Evolutionary conservation across 2,888 invertebrate species (phyloP), one percentile per base, ranked within the genome.

Genomic region (Phrixothrix hirtus): DNA sequence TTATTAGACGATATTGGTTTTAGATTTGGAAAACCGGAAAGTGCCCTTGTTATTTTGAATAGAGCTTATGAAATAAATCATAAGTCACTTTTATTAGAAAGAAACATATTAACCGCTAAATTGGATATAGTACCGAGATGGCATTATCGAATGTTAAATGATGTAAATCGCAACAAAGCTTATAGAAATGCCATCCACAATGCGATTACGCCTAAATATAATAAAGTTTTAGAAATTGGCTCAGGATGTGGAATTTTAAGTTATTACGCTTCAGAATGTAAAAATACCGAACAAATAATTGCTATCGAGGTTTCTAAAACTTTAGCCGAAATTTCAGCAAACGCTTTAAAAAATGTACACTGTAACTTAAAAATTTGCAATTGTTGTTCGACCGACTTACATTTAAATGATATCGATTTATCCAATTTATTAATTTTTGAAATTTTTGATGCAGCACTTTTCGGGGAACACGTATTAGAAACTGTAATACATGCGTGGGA

Each of bases 91-190:
- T 66, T 68, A 16, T 66, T 65, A 9, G 83, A 84, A 63, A 84
- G 84, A 67, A 86, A 86, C 69, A 74, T 87, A 11, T 83, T 88
- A 67, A 85, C 85, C 56, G 76, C 86, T 0, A 84, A 83, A 63
- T 85, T 86, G 70, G 75, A 83, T 57, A 75, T 87, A 49, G 81
- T 91, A 31, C 87, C 88, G 54, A 76, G 89, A 39, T 92, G 92
- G 91, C 91, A 92, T 72, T 91, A 85, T 71, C 77, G 86, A 49
- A 92, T 92, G 91, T 73, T 92, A 15, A 92, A 92, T 75, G 91
- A 92, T 69, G 77, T 73, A 50, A 69, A 73, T 11, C 78, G 92
- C 31, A 92, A 92, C 74, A 70, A 78, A 46, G 80, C 83, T 0
- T 92, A 85, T 68, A 76, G 77, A 43, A 69, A 75, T 42, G 90